phyloP scores from a whole-genome alignment of 2,113 vertebrate species.

The Eidolon helvum region DNA sequence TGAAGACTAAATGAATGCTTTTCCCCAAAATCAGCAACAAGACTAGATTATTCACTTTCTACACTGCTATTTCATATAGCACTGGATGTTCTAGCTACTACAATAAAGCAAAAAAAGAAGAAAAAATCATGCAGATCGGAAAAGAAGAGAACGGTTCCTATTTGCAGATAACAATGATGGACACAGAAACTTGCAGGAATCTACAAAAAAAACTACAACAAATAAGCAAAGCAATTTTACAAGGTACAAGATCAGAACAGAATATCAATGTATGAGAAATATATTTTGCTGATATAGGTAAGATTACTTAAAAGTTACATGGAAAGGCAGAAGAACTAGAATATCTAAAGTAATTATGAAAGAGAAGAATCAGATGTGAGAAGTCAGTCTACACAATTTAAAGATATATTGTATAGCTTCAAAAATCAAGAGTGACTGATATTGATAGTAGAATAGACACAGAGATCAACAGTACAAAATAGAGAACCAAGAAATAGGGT shows the following conservation, averaged over 20 bases:
- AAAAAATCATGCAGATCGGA: too few relatives aligned
- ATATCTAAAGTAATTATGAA: not conserved
- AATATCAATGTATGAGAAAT: not conserved
- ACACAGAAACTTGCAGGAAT: too few relatives aligned
- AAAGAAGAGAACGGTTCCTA: too few relatives aligned
- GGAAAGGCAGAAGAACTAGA: not conserved
- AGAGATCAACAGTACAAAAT: not conserved
- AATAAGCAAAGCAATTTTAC: too few relatives aligned
- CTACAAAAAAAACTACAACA: too few relatives aligned
- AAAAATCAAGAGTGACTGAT: not conserved
- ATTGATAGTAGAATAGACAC: not conserved
- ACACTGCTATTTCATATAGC: too few relatives aligned
- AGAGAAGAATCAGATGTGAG: not conserved
- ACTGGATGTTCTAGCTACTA: too few relatives aligned
- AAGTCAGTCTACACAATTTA: not conserved
- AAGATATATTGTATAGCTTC: not conserved
- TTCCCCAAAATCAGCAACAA: too few relatives aligned
- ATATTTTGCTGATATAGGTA: not conserved
- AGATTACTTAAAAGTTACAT: not conserved
- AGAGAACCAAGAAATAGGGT: not conserved
- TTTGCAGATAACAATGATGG: too few relatives aligned
- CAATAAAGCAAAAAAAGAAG: too few relatives aligned
- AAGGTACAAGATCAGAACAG: not conserved
- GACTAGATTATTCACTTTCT: too few relatives aligned
- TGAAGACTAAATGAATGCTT: too few relatives aligned